phyloP scores from a whole-genome alignment of 2,113 vertebrate species.

The Mastomys coucha region DNA sequence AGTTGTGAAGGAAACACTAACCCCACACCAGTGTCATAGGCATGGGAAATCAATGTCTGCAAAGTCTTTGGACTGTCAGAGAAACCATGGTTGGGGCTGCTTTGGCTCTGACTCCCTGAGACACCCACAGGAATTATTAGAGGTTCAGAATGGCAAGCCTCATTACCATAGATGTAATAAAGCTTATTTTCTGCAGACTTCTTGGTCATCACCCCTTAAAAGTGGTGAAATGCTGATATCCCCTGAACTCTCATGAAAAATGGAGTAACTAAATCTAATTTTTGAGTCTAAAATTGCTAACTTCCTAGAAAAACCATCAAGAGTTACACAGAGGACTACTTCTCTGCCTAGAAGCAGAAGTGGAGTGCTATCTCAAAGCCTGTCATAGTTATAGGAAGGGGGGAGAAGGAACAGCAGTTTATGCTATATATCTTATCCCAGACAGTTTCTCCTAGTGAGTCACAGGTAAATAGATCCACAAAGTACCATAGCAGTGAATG shows the following conservation, averaged over 20 bases:
- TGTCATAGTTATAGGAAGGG: background rate
- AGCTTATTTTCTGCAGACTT: slow-evolving; percentile 74
- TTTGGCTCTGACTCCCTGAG: slow-evolving; percentile 44
- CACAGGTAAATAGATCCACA: background rate
- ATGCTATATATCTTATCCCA: too few relatives aligned
- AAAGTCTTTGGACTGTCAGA: slow-evolving; percentile 52
- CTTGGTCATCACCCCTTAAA: slow-evolving; percentile 72
- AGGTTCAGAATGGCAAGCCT: slow-evolving; percentile 38
- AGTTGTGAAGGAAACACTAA: slow-evolving; percentile 77
- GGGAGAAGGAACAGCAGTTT: background rate
- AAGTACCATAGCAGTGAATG: background rate
- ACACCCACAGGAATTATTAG: slow-evolving; percentile 69
- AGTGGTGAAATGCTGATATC: slow-evolving; percentile 76
- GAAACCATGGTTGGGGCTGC: background rate
- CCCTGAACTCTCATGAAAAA: slow-evolving; percentile 68
- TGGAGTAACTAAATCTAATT: slow-evolving; percentile 58
- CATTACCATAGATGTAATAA: slow-evolving; percentile 66
- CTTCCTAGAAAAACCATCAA: slow-evolving; percentile 61
- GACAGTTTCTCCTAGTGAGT: background rate
- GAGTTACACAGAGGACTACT: background rate
- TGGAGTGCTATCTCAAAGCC: background rate
- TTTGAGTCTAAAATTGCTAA: slow-evolving; percentile 69
- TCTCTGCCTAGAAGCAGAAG: background rate
- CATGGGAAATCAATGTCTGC: slow-evolving; percentile 69
- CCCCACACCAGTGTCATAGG: slow-evolving; percentile 57